Evolutionary conservation across 1,140 invertebrate genomes (phyloP), one percentile per base, ranked within the genome.

Genomic region (Drosophila simulans): DNA sequence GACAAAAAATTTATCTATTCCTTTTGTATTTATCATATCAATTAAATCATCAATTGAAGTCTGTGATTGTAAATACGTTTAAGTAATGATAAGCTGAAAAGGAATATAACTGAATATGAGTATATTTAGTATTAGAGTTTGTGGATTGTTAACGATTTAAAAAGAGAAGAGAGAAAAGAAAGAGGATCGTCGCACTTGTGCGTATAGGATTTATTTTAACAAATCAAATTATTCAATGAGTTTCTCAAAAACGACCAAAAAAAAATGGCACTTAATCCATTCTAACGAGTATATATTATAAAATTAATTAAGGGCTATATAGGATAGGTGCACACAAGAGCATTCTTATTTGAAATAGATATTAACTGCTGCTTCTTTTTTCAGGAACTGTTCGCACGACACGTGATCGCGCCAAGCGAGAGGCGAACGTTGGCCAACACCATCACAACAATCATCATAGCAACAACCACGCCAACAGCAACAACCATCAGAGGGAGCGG

Each of bases 331-430:
- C 31, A 10, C n/a, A n/a, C n/a, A 51, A 34, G 10, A 31, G n/a
- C 11, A 48, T 48, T 5, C 13, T 4, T 15, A 15, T 4, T 20
- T 20, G 4, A 11, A 20, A 20, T 10, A n/a, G 4, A n/a, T n/a
- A 27, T 4, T 27, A 15, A 27, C 2, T 1, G n/a, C 8, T 27
- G 1, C 7, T 51, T 17, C 55, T 8, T 40, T 48, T 57, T 80
- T 35, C 54, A 90, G 91, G 91, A 8, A 78, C 91, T 12, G 90
- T 91, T 45, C 91, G 91, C 53, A 92, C 91, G 42, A 92, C 91
- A 27, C 88, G 91, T 10, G 91, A 92, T 90, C 91, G 91, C 48
- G 91, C 91, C 73, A 92, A 92, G 70, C 91, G 91, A 78, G 91
- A 92, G 65, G 91, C 91, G 4, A 92, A 91, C 43, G 72, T 86